Base-by-base conservation (phyloP, 2,113 vertebrate genomes). In the Rhinopomastus cyanomelas region DNA sequence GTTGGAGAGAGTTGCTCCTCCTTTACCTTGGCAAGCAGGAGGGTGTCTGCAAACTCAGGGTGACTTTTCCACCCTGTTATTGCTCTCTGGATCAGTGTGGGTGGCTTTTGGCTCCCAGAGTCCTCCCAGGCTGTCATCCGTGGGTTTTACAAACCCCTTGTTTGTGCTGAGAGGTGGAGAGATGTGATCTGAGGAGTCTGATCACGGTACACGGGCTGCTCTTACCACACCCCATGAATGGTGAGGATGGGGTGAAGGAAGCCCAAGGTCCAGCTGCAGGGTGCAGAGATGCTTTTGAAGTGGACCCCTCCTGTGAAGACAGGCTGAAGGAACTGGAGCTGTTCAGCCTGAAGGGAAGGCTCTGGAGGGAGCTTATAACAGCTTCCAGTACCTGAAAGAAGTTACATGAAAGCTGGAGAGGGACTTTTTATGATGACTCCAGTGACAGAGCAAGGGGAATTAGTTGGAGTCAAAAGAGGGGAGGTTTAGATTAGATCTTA, bases 51-150 rank as follows among this genome's bases (percentile, higher is more conserved):
- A 81, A 60, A 37, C 10, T 55, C 30, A 9, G 16, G 48, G 52
- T 56, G 56, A 51, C 51, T 87, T 77, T 77, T 42, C n/a, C 74
- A 59, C 16, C 21, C 20, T 73, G 26, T 12, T 62, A 4, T 21
- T 66, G 52, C 34, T 89, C 85, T 34, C 29, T 71, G 73, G 52
- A 48, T 75, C 17, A 10, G 0, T 2, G 80, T 76, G 64, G 85
- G 84, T 66, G 78, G 67, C 26, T 93, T 93, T 72, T 36, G 27
- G 52, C 60, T 93, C 76, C 53, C 85, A 67, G 17, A 48, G 46
- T 64, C 15, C 26, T 90, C 77, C 78, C 81, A 76, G 16, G 26
- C 11, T 83, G 48, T 52, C 52, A 34, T 59, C 56, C 3, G 0
- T 6, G 42, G 85, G 37, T 26, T 80, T 87, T 82, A 34, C 57